These are phyloP conservation scores for Crotalus horridus DNA, from an alignment of 2,113 vertebrate species.

Conservation along the genomic window DNA sequence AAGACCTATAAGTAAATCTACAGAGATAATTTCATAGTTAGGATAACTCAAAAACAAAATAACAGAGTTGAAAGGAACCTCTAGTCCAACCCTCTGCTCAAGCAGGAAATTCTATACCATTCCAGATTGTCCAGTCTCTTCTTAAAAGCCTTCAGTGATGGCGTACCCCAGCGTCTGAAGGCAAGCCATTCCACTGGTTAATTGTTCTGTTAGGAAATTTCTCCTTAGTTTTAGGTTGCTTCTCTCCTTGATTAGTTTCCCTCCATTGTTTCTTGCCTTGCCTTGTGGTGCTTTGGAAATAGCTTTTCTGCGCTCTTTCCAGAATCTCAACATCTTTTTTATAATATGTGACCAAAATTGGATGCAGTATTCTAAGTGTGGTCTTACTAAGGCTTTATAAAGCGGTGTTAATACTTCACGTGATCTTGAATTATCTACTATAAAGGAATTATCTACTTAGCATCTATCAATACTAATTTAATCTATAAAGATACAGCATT, in stretches of 20 bases:
- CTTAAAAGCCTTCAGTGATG: background rate
- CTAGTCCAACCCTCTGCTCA: background rate
- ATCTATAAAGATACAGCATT: background rate
- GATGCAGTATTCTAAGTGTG: background rate
- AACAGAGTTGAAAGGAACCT: background rate
- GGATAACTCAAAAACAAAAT: background rate
- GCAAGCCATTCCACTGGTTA: background rate
- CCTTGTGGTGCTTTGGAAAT: background rate
- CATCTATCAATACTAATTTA: background rate
- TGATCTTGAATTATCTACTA: background rate
- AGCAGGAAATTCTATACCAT: background rate
- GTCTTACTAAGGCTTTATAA: background rate
- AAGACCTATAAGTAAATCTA: background rate
- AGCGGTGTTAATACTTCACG: background rate
- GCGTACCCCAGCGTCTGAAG: background rate
- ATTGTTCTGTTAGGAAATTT: background rate
- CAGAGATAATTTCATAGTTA: background rate
- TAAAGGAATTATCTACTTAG: background rate
- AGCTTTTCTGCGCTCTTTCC: background rate
- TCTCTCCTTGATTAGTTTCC: background rate
- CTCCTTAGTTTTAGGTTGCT: background rate
- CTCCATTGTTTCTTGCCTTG: background rate
- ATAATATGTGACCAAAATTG: background rate
- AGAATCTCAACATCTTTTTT: background rate
- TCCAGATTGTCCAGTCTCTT: background rate